These are phyloP conservation scores for Melanaphis sacchari DNA, from an alignment of 1,140 invertebrate genomes.

Conservation along the genomic window DNA sequence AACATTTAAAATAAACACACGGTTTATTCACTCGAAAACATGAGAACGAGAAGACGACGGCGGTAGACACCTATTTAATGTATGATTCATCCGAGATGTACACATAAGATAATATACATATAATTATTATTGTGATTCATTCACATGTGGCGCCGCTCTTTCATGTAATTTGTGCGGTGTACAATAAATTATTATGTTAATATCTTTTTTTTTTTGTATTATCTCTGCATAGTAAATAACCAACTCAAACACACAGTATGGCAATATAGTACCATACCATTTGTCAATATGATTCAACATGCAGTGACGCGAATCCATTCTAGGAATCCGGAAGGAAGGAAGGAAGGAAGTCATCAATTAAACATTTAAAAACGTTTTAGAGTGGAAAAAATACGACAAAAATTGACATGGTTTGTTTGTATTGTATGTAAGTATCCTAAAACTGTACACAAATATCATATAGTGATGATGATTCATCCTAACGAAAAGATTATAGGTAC, in stretches of 20 bases:
- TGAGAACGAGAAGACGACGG: not conserved
- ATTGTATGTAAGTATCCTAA: not conserved
- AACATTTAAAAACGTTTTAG: not conserved
- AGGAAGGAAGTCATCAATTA: conserved; percentile 42
- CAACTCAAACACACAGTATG: not conserved
- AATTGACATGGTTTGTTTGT: not conserved
- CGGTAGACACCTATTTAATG: too few species aligned
- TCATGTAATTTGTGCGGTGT: not conserved
- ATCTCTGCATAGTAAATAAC: not conserved
- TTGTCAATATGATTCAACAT: not conserved
- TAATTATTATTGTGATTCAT: not conserved
- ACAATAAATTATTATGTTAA: not conserved
- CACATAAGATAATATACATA: not conserved
- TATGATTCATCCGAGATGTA: not conserved
- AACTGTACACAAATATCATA: too few species aligned
- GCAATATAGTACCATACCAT: not conserved
- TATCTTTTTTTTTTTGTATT: not conserved
- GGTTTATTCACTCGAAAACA: not conserved
- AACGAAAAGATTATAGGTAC: too few species aligned
- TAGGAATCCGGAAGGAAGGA: conserved; percentile 54
- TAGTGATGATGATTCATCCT: too few species aligned
- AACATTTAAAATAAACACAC: not conserved
- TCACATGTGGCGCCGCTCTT: not conserved
- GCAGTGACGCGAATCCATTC: conserved; percentile 10
- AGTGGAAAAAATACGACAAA: not conserved